Evolutionary conservation across 2,888 invertebrate species (phyloP).

Genomic region (Pediacus dermestoides): DNA sequence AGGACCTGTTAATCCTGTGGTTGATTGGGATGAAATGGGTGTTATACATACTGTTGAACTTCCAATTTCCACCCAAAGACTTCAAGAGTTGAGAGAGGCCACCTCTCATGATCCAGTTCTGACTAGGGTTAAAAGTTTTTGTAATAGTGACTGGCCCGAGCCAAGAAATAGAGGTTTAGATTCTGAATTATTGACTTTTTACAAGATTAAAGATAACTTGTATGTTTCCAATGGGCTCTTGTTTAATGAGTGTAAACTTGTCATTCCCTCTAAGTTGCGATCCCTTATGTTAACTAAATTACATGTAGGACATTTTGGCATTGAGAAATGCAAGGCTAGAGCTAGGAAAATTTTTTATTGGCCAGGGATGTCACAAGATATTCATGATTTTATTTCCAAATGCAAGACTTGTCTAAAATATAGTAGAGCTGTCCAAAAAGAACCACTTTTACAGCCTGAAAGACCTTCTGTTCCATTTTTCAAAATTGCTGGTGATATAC

Average conservation of each 20-base stretch:
- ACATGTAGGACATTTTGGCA: conserved; percentile 38
- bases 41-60: conserved; percentile 12
- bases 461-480: too few species aligned
- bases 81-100: conserved; percentile 1
- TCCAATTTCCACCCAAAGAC: conserved; percentile 5
- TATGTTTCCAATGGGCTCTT: conserved; percentile 8
- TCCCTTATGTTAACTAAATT: conserved; percentile 23
- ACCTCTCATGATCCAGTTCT: background rate
- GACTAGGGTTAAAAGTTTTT: background rate
- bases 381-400: conserved; percentile 24
- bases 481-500: too few species aligned
- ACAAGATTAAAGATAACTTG: conserved; percentile 6
- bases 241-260: conserved; percentile 9
- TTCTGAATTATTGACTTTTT: background rate
- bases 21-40: conserved; percentile 7
- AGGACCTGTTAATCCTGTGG: background rate
- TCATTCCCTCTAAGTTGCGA: conserved; percentile 20
- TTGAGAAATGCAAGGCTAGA: conserved; percentile 34
- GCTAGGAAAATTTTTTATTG: conserved; percentile 36
- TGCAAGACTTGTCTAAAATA: conserved; percentile 15
- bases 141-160: background rate
- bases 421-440: conserved; percentile 18
- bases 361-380: conserved; percentile 34
- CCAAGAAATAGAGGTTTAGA: background rate
- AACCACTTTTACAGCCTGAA: too few species aligned